A percentile compares a stretch with the other conserved stretches of the same genome.
These are phyloP conservation scores for Sebastes alutus DNA, from an alignment of 2,797 vertebrate species.

Conservation along the genomic window DNA sequence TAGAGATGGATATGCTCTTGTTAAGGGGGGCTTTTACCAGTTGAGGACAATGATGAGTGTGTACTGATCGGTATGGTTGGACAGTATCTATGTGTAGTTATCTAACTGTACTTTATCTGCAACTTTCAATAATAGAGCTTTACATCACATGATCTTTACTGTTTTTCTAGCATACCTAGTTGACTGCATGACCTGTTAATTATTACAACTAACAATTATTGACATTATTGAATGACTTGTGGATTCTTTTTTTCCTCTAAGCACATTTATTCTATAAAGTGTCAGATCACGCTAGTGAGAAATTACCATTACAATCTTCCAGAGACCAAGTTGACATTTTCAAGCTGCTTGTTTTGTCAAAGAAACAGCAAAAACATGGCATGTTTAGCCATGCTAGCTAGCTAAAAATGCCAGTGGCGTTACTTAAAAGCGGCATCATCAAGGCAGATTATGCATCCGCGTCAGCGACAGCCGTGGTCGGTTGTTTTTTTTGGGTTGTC, in stretches of 20 bases:
- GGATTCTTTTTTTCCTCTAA: background rate
- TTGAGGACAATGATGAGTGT: slow-evolving; percentile 41
- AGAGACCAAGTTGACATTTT: background rate
- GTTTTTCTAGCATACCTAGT: background rate
- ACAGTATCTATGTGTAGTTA: background rate
- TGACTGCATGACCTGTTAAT: background rate
- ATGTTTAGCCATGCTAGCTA: background rate
- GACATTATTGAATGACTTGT: background rate
- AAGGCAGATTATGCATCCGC: no score
- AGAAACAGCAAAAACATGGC: background rate
- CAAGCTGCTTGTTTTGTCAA: background rate
- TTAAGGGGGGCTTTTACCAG: slow-evolving; percentile 43
- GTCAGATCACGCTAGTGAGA: background rate
- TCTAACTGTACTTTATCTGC: background rate
- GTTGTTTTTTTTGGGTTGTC: no score
- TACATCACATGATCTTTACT: background rate
- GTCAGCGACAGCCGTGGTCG: no score
- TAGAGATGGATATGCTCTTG: slow-evolving; percentile 47
- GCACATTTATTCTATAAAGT: background rate
- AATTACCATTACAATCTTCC: background rate
- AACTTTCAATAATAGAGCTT: background rate
- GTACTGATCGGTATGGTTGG: slow-evolving; percentile 27
- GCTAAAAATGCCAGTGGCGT: background rate
- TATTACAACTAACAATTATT: background rate
- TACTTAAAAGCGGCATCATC: background rate